Evolutionary conservation across 2,113 vertebrate genomes (phyloP).

Genomic region (Psilopogon haemacephalus): DNA sequence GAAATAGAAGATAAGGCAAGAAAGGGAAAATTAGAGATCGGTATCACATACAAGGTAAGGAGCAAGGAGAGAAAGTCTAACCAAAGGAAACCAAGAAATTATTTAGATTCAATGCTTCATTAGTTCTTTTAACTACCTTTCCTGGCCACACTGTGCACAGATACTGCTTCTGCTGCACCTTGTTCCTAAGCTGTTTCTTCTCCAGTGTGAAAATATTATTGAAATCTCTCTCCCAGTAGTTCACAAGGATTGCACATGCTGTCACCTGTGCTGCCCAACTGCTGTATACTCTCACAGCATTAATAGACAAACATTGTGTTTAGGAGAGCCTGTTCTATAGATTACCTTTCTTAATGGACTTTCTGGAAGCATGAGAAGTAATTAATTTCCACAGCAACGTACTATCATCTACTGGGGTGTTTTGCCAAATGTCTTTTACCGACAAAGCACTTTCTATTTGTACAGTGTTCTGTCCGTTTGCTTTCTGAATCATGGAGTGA

Average conservation of each 20-base stretch:
- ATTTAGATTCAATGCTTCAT: background rate
- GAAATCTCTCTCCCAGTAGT: background rate
- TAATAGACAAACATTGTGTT: conserved; percentile 36
- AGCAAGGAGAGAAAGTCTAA: background rate
- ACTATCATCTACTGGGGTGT: background rate
- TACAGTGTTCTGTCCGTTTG: background rate
- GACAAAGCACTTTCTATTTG: background rate
- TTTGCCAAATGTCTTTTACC: conserved; percentile 1
- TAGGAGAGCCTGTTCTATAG: conserved; percentile 23
- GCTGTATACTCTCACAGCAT: conserved; percentile 13
- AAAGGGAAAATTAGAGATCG: background rate
- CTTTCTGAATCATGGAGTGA: background rate
- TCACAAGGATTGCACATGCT: background rate
- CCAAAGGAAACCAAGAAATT: background rate
- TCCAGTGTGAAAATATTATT: background rate
- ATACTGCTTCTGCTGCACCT: background rate
- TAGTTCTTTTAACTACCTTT: background rate
- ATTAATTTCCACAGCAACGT: conserved; percentile 34
- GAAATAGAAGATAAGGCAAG: background rate
- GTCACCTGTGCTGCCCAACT: background rate
- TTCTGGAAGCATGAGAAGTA: conserved; percentile 23
- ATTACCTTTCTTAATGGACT: conserved; percentile 64
- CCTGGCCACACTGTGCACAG: background rate
- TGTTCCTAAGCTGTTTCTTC: background rate
- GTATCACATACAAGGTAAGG: background rate